Percentiles rank a stretch among this genome's conserved stretches.
phyloP scores from a whole-genome alignment of 2,113 vertebrate genomes.

The Tachycineta bicolor region DNA sequence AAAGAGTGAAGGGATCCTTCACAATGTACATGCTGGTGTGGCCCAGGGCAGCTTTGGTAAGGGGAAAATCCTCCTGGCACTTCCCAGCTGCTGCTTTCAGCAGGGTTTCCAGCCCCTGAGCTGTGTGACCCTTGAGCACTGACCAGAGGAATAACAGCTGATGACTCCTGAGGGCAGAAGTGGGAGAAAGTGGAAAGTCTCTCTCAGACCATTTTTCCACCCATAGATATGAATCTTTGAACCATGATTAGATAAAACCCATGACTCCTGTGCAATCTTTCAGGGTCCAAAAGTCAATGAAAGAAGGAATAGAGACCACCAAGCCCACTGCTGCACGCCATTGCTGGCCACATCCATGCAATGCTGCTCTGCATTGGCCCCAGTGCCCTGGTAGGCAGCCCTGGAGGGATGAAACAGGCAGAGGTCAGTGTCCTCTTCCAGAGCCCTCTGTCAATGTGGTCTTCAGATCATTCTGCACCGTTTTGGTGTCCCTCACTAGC shows the following conservation, averaged over 20 bases:
- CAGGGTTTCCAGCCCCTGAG: background rate
- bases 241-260: background rate
- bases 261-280: accelerated
- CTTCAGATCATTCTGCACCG: background rate
- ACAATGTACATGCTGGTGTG: background rate
- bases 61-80: background rate
- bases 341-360: background rate
- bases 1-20: background rate
- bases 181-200: background rate
- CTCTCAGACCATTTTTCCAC: background rate
- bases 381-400: accelerated
- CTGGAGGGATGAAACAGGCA: background rate
- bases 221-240: accelerated
- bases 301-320: background rate
- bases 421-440: background rate
- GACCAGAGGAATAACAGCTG: background rate
- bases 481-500: background rate
- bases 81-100: background rate
- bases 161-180: background rate
- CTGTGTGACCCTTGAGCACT: background rate
- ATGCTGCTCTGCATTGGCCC: background rate
- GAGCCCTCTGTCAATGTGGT: too few relatives aligned
- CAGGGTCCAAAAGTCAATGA: background rate
- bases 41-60: background rate
- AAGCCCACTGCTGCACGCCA: background rate